phyloP scores from a whole-genome alignment of 1,140 invertebrate species.

The Drosophila auraria region DNA sequence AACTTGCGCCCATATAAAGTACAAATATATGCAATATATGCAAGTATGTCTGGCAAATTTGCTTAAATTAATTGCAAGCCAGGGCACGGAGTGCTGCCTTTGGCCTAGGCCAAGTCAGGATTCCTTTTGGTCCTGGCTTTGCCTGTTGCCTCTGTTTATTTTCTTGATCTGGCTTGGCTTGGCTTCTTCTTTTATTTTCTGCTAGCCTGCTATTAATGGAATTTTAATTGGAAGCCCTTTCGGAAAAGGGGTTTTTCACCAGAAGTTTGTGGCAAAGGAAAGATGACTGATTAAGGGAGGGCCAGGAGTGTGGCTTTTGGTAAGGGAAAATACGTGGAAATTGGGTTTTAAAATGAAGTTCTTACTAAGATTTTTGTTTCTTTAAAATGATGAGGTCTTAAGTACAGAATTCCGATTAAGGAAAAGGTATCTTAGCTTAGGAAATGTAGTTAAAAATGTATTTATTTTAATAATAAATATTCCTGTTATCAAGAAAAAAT shows the following conservation, averaged over 20 bases:
- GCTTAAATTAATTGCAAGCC: constrained; percentile 48
- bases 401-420: background rate
- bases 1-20: background rate
- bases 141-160: constrained; percentile 20
- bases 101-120: constrained; percentile 18
- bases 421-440: no score
- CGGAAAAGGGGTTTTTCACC: background rate
- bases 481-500: background rate
- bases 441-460: no score
- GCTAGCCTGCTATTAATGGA: constrained; percentile 4
- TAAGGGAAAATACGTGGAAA: background rate
- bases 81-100: constrained; percentile 32
- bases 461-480: background rate
- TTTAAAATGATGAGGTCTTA: background rate
- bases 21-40: constrained; percentile 15
- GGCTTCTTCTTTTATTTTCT: constrained; percentile 4
- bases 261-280: constrained; percentile 1
- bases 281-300: background rate
- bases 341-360: background rate
- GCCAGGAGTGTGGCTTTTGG: background rate
- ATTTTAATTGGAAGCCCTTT: constrained; percentile 35
- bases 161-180: constrained; percentile 19
- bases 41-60: constrained; percentile 35
- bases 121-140: constrained; percentile 6
- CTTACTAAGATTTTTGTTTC: background rate